Base-by-base conservation (phyloP, 2,888 invertebrate species). In the Eupithecia exiguata region DNA sequence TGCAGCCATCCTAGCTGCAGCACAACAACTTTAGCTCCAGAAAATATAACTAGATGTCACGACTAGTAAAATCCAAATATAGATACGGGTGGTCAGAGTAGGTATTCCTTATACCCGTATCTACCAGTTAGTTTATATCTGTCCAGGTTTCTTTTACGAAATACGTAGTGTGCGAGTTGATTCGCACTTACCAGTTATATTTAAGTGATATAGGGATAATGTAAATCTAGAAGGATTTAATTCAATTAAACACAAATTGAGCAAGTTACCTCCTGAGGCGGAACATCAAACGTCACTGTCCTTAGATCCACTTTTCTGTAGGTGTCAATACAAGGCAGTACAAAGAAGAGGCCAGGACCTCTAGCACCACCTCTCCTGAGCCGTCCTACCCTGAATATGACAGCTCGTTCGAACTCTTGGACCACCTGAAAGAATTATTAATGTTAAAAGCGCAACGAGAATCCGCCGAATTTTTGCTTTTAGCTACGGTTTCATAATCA, bases 251-350 rank as follows among this genome's bases (percentile, higher is more conserved):
- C n/a, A n/a, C 6, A 10, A 49, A 49, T 53, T 21, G 2, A 25
- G 14, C 1, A 58, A 25, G 12, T 65, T 63, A 99, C 98, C 95
- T 99, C 99, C 95, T 99, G 99, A 0, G 99, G 98, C 65, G 99
- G 98, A 0, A 99, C 98, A 92, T 99, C 98, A 87, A 99, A 99
- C 0, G 98, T 98, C 0, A 99, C 97, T 0, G 98, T 98, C 78
- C 99, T 95, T 74, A 99, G 94, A 91, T 99, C 99, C 62, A 99
- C 98, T 90, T 97, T 98, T 74, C 97, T 96, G 89, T 98, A 99
- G 67, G 96, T 97, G 88, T 99, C 99, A 72, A 99, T 97, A 90
- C 99, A 99, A 0, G 99, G 99, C 77, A 99, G 94, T 12, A 99
- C 96, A 91, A 99, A 99, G 91, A 99, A 99, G 78, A 98, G 96